These are phyloP conservation scores for Linyphia triangularis DNA, from an alignment of 2,888 invertebrate genomes.

Conservation along the genomic window DNA sequence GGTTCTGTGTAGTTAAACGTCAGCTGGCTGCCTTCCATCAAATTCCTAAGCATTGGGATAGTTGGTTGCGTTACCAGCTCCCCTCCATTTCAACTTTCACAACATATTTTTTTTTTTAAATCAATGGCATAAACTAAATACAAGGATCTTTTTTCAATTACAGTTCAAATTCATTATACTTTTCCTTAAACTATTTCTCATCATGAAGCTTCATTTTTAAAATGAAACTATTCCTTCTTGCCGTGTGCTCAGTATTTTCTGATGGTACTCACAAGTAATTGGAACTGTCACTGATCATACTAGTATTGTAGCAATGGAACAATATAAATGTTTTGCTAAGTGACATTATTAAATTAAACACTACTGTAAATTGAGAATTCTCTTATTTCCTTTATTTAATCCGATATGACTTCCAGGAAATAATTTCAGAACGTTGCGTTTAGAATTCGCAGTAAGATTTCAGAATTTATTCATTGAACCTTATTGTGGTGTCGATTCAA, in stretches of 20 bases:
- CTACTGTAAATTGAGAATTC: background rate
- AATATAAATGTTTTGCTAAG: no score
- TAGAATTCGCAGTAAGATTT: background rate
- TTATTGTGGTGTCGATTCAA: no score
- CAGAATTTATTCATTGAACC: background rate
- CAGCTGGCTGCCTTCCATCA: constrained; percentile 36
- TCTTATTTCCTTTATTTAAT: background rate
- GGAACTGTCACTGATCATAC: no score
- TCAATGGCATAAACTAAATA: no score
- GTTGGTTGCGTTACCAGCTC: constrained; percentile 10
- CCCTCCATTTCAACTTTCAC: constrained; percentile 25
- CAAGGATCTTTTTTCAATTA: background rate
- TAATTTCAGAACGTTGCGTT: background rate
- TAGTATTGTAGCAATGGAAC: no score
- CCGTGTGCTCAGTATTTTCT: no score
- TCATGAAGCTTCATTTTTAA: no score
- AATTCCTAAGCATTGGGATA: constrained; percentile 9
- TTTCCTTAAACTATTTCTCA: no score
- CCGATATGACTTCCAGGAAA: background rate
- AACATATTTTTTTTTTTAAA: background rate
- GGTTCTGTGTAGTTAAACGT: constrained; percentile 1
- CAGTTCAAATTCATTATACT: background rate
- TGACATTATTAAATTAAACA: no score
- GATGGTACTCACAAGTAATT: no score
- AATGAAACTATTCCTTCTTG: no score